Evolutionary conservation across 2,888 invertebrate species (phyloP), one percentile per base, ranked within the genome.

Genomic region (Tetheella fluctuosa): DNA sequence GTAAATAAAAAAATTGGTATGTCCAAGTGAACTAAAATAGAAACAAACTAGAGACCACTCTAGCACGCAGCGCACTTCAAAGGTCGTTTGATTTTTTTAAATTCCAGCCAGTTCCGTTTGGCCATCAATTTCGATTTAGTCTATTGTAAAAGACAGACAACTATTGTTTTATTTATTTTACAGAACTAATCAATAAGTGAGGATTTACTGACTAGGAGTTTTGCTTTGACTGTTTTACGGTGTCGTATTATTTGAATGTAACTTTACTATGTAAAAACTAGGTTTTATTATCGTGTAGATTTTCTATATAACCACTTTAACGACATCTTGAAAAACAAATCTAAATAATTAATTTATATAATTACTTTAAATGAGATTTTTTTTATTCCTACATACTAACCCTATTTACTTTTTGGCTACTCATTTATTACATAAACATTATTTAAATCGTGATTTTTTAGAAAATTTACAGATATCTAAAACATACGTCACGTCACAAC

Each of bases 41-140:
- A 48, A 48, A 48, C 15, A 48, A 48, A 48, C 20, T 17, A 48
- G 7, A 17, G 20, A 20, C 17, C 20, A 48, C 34, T 5, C 2
- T 20, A 48, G 20, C 48, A 20, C 48, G 20, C 48, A 20, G 48
- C 20, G 48, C 20, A 20, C 20, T 48, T 48, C 48, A 48, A 48
- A 48, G 48, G 48, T 48, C 48, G 48, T 48, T 42, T 10, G 20
- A 20, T 48, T 48, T 48, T 48, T 48, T 48, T 48, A 7, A n/a
- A 20, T 48, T 48, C 48, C 17, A 48, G 48, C 20, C 17, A 10
- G 48, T 17, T 10, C 20, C 20, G 48, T 10, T 5, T 48, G 48
- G 48, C 48, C 20, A 48, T 48, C 48, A 48, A 48, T 48, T 42
- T 48, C 20, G 48, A 48, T 48, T 48, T 48, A 48, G 48, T 10